Base-by-base conservation (phyloP, 2,113 vertebrate species). In the Perca fluviatilis region DNA sequence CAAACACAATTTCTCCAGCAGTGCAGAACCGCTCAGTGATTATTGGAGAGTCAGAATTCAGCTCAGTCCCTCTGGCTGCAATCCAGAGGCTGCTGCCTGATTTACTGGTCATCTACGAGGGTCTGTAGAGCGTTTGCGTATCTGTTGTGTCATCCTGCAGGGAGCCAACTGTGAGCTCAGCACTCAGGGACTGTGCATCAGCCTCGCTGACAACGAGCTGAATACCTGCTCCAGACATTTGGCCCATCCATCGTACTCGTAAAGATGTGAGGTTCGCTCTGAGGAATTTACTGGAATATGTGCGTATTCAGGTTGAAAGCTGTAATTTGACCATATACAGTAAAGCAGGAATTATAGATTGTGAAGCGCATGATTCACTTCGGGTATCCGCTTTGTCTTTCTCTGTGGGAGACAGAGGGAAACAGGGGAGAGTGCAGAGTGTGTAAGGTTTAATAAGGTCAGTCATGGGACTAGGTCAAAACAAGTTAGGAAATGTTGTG, bases 81-180 rank as follows among this genome's bases (percentile, higher is more conserved):
- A 61, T 79, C 79, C 86, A 74, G 56, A 65, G 13, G 40, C 64
- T 62, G 62, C 63, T 73, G 83, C 49, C 40, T 89, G 83, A 91
- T 86, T 91, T 88, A 88, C 53, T 27, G 49, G 27, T 66, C 80
- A 75, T 74, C 67, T 46, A 43, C 82, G 66, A 66, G 60, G 74
- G 78, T 50, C 23, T 73, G 74, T 8, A 36, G 62, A 80, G 54
- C 16, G 8, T 71, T 72, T 80, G 84, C 8, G 40, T 64, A 71
- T 88, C 30, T 79, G 80, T 84, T 88, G 85, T 80, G 87, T 89
- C 88, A 88, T 87, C 81, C 50, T 82, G 61, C 68, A 46, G 36
- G 18, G 77, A 89, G 88, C 88, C 89, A 91, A 67, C 60, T 76
- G 64, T 88, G 87, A 91, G 84, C 71, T 88, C 90, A 83, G 74